Evolutionary conservation across 2,113 vertebrate genomes (phyloP).

Genomic region (Orientallactaga bullata): DNA sequence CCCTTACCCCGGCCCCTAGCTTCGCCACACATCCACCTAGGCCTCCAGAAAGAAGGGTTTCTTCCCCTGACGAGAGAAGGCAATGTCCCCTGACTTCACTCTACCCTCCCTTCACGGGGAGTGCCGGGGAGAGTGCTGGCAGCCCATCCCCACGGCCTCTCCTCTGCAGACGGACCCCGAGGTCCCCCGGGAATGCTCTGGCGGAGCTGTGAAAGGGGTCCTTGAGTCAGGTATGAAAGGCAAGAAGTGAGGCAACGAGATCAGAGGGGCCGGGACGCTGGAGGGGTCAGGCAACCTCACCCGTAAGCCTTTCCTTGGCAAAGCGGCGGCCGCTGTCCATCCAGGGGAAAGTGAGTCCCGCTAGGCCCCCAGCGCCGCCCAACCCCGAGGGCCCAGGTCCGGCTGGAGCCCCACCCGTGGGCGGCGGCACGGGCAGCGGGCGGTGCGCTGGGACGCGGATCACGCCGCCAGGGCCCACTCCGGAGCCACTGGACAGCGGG

Average conservation of each 20-base stretch:
- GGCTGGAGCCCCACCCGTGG: constrained; percentile 83
- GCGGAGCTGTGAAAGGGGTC: background rate
- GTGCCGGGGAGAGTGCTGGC: background rate
- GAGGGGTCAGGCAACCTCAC: constrained; percentile 85
- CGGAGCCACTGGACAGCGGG: constrained; percentile 92
- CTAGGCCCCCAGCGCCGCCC: constrained; percentile 89
- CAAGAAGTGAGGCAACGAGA: background rate
- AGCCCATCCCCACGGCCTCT: constrained; percentile 1
- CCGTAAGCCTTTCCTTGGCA: constrained; percentile 95
- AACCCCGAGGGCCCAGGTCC: constrained; percentile 88
- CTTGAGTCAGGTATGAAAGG: background rate
- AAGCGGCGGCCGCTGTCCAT: constrained; percentile 95
- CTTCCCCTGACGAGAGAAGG: background rate
- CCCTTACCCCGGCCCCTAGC: background rate
- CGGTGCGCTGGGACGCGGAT: constrained; percentile 94
- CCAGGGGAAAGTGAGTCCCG: constrained; percentile 95
- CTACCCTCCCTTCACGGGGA: background rate
- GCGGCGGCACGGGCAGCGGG: constrained; percentile 87
- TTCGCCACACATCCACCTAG: background rate
- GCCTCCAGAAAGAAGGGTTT: background rate
- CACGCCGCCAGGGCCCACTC: constrained; percentile 91
- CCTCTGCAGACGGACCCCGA: background rate
- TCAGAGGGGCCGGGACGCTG: background rate
- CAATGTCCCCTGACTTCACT: constrained; percentile 63
- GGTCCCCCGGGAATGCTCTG: background rate